Evolutionary conservation across 2,113 vertebrate genomes (phyloP).

Genomic region (Fukomys damarensis): DNA sequence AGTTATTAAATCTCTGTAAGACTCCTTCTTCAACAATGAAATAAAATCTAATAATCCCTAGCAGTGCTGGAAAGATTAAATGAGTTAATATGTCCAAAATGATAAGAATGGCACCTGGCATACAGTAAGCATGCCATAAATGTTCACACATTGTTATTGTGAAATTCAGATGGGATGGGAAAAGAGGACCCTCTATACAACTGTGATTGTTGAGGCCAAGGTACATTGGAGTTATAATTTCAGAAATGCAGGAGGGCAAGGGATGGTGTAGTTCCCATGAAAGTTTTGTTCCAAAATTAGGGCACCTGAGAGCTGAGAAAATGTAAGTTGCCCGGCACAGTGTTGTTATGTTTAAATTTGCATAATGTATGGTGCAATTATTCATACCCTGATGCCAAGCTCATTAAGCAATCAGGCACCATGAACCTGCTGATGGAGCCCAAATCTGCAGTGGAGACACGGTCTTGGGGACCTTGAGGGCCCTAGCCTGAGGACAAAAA

Average conservation of each 20-base stretch:
- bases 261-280: slow-evolving; percentile 59
- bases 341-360: slow-evolving; percentile 77
- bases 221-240: background rate
- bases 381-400: slow-evolving; percentile 64
- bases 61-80: background rate
- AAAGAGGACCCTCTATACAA: background rate
- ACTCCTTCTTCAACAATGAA: background rate
- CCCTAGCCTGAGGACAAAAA: background rate
- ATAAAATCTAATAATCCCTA: background rate
- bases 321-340: slow-evolving; percentile 33
- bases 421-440: slow-evolving; percentile 58
- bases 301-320: slow-evolving; percentile 74
- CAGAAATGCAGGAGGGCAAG: slow-evolving; percentile 23
- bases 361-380: slow-evolving; percentile 76
- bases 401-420: slow-evolving; percentile 76
- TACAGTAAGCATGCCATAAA: background rate
- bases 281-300: slow-evolving; percentile 4
- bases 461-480: background rate
- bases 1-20: background rate
- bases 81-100: background rate
- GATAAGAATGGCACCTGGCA: background rate
- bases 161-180: background rate
- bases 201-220: slow-evolving; percentile 27
- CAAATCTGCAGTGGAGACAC: slow-evolving; percentile 15
- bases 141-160: background rate